Base-by-base conservation (phyloP, 2,888 invertebrate species). In the Seira ritae region DNA sequence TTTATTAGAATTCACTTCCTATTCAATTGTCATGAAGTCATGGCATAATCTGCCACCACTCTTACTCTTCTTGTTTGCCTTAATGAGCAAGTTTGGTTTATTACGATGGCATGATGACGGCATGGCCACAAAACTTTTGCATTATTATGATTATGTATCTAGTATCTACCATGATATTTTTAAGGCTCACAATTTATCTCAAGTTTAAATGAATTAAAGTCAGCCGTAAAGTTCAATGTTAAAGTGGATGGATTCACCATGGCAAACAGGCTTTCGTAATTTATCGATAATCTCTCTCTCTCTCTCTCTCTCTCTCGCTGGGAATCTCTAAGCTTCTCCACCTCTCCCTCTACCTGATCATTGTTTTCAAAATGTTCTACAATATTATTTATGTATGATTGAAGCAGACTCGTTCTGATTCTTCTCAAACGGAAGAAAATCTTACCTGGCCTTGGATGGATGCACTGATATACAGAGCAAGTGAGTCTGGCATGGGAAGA, bases 401-500 rank as follows among this genome's bases (percentile, higher is more conserved):
- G 2, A 2, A 31, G 31, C 31, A 31, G 31, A 31, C 31, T n/a
- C n/a, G n/a, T n/a, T n/a, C n/a, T n/a, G n/a, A n/a, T n/a, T n/a
- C n/a, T 31, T 31, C 31, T 31, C 31, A 31, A 31, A 31, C 8
- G 12, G 12, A 55, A 3, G 55, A 19, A 66, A 66, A 66, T 94
- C 95, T 94, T 92, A 96, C 96, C 93, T 95, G 95, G 91, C 97
- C 97, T 89, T 96, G 96, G 90, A 97, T 96, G 87, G 95, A 96
- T 6, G 97, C 96, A 89, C 96, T 96, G 91, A 97, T 95, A 92
- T 97, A 97, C 86, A 97, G 94, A 66, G 96, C 97, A 89, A 97
- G 93, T 85, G 96, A 96, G 92, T 98, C 98, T 0, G 97, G 97
- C 97, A 97, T 97, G 3, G 98, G 97, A 87, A 98, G 92, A 85